Conservation (phyloP, 2,888 invertebrate species). For the Clusia tigrina region DNA sequence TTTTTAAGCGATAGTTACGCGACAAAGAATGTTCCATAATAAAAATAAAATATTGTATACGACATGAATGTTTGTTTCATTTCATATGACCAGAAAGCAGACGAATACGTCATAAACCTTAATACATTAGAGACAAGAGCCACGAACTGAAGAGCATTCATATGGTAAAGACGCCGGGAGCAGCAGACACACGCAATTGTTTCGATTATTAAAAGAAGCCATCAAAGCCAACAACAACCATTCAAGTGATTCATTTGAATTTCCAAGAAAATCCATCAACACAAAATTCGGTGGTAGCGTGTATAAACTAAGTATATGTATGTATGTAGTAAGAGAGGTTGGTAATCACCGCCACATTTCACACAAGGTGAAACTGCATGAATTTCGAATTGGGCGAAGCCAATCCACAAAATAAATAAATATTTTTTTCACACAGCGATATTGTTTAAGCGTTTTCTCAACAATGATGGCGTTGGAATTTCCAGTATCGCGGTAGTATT, state of each 20-base stretch:
- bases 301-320: background rate
- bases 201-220: constrained; percentile 8
- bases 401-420: background rate
- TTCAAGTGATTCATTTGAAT: constrained; percentile 19
- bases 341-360: no score
- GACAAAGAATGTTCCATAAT: constrained; percentile 37
- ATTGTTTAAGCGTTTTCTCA: no score
- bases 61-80: background rate
- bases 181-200: background rate
- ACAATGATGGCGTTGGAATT: no score
- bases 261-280: constrained; percentile 15
- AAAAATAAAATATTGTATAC: constrained; percentile 11
- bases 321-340: no score
- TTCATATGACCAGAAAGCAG: no score
- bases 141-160: constrained; percentile 30
- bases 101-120: no score
- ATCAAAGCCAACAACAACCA: background rate
- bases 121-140: background rate
- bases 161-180: constrained; percentile 5
- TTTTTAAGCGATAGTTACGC: no score
- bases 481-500: no score
- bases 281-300: background rate
- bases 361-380: background rate
- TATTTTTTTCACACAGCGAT: no score
- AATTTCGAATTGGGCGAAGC: constrained; percentile 10